Base-by-base conservation (phyloP, 2,113 vertebrate genomes). In the Melanerpes aurifrons region DNA sequence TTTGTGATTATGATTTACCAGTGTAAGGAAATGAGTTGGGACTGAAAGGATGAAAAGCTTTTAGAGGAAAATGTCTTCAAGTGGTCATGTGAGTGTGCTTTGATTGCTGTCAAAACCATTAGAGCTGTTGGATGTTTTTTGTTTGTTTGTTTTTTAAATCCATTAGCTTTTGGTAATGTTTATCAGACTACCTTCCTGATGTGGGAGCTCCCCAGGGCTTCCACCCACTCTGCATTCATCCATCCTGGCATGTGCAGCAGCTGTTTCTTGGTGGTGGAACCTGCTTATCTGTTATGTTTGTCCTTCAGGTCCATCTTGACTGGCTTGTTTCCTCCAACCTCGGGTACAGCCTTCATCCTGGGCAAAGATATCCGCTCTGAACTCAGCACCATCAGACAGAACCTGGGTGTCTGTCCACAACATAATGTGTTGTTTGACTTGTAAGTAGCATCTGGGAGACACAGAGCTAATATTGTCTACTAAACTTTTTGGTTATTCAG, bases 351-450 rank as follows among this genome's bases (percentile, higher is more conserved):
- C 69, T 99, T 99, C 94, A 99, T 99, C 90, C 96, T 99, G 94
- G 99, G 99, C 54, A 98, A 98, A 97, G 99, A 99, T 95, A 99
- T 99, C 92, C 97, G 98, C 63, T 97, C 98, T 0, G 99, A 99
- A 76, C 98, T 99, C 90, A 99, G 97, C 59, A 93, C 97, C 86
- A 99, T 99, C 95, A 97, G 99, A 43, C 98, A 98, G 96, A 99
- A 98, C 92, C 97, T 99, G 72, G 99, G 99, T 7, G 98, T 99
- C 89, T 99, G 99, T 95, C 99, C 99, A 2, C 99, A 99, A 47
- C 99, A 99, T 95, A 99, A 99, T 2, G 99, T 99, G 75, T 97
- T 99, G 40, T 99, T 99, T 97, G 99, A 99, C 97, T 98, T 99
- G 99, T 99, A 94, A 98, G 99, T 98, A 92, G 20, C 59, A 35